phyloP scores from a whole-genome alignment of 2,113 vertebrate genomes.

The Paedocypris sp. region DNA sequence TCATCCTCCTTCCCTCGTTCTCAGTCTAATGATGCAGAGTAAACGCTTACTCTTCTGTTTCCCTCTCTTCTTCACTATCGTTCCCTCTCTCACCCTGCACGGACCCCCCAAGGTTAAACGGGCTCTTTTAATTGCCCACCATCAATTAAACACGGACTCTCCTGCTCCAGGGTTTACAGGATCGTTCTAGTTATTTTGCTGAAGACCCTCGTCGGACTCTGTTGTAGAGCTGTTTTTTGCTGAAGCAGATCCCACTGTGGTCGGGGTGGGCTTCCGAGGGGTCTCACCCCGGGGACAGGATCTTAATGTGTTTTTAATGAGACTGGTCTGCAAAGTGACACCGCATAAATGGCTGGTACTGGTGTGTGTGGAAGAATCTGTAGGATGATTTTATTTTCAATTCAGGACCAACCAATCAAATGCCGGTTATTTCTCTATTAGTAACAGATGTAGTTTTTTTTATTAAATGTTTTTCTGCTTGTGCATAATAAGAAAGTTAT shows the following conservation, averaged over 20 bases:
- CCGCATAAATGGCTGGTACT: slow-evolving; percentile 43
- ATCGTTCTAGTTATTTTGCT: slow-evolving; percentile 42
- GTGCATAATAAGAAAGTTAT: slow-evolving; percentile 44
- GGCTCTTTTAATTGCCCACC: slow-evolving; percentile 50
- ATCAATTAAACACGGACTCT: slow-evolving; percentile 56
- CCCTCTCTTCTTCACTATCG: neutral
- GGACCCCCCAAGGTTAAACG: slow-evolving; percentile 48
- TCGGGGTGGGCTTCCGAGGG: slow-evolving; percentile 25
- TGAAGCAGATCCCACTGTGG: slow-evolving; percentile 51
- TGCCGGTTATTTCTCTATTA: slow-evolving; percentile 20
- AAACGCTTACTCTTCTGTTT: slow-evolving; percentile 44
- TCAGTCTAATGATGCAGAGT: slow-evolving; percentile 41
- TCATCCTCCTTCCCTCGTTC: neutral
- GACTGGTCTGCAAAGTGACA: slow-evolving; percentile 47
- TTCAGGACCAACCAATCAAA: neutral
- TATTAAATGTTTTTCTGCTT: slow-evolving; percentile 37
- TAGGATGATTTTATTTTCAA: neutral
- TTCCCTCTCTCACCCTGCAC: neutral
- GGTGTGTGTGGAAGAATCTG: slow-evolving; percentile 25
- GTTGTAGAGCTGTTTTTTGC: slow-evolving; percentile 35
- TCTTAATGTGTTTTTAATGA: slow-evolving; percentile 64
- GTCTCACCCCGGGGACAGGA: slow-evolving; percentile 42
- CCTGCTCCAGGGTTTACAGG: slow-evolving; percentile 31
- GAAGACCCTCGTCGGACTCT: slow-evolving; percentile 23
- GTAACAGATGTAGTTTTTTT: slow-evolving; percentile 23